Percentiles rank a stretch among this genome's conserved stretches.
Evolutionary conservation across 2,113 vertebrate species (phyloP).

Genomic region (Strix aluco): DNA sequence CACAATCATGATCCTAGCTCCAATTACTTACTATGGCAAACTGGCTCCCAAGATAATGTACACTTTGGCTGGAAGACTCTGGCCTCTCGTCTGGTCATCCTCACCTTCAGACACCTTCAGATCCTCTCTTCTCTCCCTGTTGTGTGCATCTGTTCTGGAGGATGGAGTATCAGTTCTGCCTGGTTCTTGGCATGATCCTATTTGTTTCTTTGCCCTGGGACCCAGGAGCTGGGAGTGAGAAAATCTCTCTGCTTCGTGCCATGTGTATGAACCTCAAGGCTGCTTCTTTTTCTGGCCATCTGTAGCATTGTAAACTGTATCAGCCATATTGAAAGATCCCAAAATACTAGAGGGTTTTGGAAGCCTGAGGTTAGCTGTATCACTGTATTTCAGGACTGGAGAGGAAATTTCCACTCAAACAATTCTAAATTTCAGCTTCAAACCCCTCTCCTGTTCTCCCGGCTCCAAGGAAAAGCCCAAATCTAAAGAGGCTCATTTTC

Average conservation of each 20-base stretch:
- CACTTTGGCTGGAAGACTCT: not conserved
- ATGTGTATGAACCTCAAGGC: not conserved
- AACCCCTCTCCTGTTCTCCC: not conserved
- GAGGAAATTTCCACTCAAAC: not conserved
- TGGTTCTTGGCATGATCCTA: not conserved
- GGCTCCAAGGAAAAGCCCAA: not conserved
- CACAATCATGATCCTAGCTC: not conserved
- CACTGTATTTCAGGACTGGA: not conserved
- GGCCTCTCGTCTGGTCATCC: accelerated
- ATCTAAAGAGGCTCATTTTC: not conserved
- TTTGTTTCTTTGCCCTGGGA: not conserved
- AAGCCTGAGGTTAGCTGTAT: not conserved
- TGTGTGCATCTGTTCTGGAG: not conserved
- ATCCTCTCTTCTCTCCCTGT: not conserved
- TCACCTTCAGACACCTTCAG: not conserved
- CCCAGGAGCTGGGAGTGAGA: not conserved
- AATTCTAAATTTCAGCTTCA: not conserved
- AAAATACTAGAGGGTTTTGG: not conserved
- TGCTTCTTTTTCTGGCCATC: not conserved
- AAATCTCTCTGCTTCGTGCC: not conserved
- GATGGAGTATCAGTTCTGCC: not conserved
- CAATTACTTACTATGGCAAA: not conserved
- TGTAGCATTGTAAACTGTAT: not conserved
- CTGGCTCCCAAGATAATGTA: not conserved
- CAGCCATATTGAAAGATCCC: not conserved